phyloP scores from a whole-genome alignment of 1,140 invertebrate species.

The Cheumatopsyche charites region DNA sequence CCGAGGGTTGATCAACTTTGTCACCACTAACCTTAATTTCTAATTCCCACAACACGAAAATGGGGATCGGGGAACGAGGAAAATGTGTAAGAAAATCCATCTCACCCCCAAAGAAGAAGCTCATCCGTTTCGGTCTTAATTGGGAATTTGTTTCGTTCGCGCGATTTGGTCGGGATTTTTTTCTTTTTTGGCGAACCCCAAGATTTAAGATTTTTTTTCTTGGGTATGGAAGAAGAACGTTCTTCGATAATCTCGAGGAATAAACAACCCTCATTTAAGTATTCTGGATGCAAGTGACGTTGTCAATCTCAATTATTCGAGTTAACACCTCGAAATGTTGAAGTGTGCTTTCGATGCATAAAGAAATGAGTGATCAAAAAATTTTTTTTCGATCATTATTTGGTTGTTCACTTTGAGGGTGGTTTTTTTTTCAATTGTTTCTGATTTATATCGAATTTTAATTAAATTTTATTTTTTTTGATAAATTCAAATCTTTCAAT shows the following conservation, averaged over 20 bases:
- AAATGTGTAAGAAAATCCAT: too few relatives aligned
- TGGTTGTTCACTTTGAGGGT: background rate
- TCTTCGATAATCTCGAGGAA: slow-evolving; percentile 45
- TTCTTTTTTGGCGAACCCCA: background rate
- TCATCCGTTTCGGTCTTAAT: slow-evolving; percentile 44
- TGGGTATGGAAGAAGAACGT: background rate
- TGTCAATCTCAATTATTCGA: slow-evolving; percentile 35
- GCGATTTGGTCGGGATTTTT: slow-evolving; percentile 44
- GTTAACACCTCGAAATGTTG: slow-evolving; percentile 17
- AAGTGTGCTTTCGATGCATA: slow-evolving; percentile 25
- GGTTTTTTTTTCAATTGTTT: background rate
- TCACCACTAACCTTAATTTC: slow-evolving; percentile 47
- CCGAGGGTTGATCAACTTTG: slow-evolving; percentile 41
- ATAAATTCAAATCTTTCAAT: too few relatives aligned
- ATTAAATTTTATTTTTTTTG: too few relatives aligned
- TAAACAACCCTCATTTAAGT: slow-evolving; percentile 41
- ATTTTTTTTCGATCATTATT: background rate
- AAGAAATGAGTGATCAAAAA: slow-evolving; percentile 3
- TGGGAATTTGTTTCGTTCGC: slow-evolving; percentile 48
- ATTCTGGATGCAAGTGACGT: slow-evolving; percentile 37
- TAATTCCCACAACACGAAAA: slow-evolving; percentile 7
- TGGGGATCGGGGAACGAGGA: background rate
- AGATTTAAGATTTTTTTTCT: too few relatives aligned
- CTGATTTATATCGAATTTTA: too few relatives aligned
- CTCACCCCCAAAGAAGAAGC: background rate